phyloP scores from a whole-genome alignment of 2,113 vertebrate genomes.

The Barnardius zonarius region DNA sequence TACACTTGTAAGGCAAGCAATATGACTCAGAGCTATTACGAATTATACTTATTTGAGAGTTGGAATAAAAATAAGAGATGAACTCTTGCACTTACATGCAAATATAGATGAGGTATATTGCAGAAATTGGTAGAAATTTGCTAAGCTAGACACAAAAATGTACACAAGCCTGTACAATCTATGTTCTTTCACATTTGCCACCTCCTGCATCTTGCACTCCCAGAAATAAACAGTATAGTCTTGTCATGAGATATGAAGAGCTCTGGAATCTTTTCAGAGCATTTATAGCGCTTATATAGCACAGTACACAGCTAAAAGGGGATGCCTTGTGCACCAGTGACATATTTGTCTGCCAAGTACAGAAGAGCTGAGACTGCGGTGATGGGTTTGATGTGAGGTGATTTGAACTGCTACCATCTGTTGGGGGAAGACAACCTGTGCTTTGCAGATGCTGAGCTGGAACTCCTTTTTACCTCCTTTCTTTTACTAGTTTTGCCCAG shows the following conservation, averaged over 20 bases:
- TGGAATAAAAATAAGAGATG: background rate
- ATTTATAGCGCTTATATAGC: background rate
- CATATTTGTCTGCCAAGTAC: background rate
- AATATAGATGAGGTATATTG: background rate
- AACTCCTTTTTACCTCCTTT: background rate
- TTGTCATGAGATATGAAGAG: background rate
- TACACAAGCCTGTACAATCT: background rate
- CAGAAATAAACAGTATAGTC: background rate
- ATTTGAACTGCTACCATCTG: background rate
- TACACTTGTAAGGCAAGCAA: background rate
- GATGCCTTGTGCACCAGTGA: background rate
- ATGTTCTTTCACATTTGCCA: background rate
- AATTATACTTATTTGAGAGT: background rate
- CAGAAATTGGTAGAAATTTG: background rate
- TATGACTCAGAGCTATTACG: background rate
- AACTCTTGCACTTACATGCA: background rate
- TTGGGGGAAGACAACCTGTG: background rate
- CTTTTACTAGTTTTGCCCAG: background rate
- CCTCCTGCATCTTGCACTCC: background rate
- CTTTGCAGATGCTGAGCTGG: background rate
- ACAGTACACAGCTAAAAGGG: background rate
- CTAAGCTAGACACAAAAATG: background rate
- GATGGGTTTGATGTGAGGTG: background rate
- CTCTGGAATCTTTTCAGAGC: background rate
- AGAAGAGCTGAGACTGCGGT: background rate